phyloP scores from a whole-genome alignment of 1,140 invertebrate genomes.

The Sycobia sp. region DNA sequence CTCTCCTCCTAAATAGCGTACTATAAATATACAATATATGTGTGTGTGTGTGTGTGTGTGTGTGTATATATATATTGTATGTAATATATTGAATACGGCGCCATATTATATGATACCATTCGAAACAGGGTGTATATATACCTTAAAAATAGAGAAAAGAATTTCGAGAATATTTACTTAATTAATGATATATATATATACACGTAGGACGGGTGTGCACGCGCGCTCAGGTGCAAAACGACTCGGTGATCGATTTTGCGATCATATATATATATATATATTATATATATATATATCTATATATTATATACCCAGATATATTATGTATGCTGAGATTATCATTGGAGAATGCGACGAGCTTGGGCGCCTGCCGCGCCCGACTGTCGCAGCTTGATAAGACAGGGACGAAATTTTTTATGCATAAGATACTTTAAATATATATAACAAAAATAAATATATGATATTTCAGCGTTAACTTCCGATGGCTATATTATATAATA shows the following conservation, averaged over 20 bases:
- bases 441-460: no score
- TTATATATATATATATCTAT: no score
- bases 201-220: slow-evolving; percentile 1
- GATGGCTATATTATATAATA: not conserved
- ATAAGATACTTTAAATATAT: no score
- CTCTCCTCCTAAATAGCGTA: no score
- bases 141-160: slow-evolving; percentile 43
- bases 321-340: no score
- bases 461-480: not conserved
- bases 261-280: no score
- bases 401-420: not conserved
- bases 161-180: slow-evolving; percentile 58
- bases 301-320: no score
- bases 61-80: no score
- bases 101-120: slow-evolving; percentile 35
- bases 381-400: not conserved
- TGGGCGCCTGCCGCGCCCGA: no score
- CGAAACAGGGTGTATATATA: slow-evolving; percentile 58
- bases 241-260: not conserved
- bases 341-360: no score
- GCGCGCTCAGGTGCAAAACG: slow-evolving; percentile 16
- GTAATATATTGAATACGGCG: slow-evolving; percentile 1
- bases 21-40: no score
- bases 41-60: no score
- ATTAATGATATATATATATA: slow-evolving; percentile 43